Base-by-base conservation (phyloP, 2,113 vertebrate species). In the Mandrillus leucophaeus region DNA sequence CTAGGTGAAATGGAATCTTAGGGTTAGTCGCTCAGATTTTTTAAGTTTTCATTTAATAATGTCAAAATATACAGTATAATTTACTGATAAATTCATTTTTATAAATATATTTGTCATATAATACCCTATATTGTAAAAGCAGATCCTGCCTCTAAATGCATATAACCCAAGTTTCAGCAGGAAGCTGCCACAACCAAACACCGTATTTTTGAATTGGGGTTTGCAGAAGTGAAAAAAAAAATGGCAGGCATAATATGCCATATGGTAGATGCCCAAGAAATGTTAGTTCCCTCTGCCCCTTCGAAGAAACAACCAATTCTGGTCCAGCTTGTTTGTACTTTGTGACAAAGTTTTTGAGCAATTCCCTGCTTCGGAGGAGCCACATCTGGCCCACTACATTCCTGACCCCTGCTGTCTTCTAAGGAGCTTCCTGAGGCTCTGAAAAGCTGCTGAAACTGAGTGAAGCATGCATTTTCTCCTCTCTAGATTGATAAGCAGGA, bases 31-130 rank as follows among this genome's bases (percentile, higher is more conserved):
- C 76, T 76, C 50, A 23, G 23, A 88, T 85, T 64, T 93, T 83
- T 25, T 17, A 92, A 84, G 70, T 52, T 90, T 70, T 9, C 16
- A 64, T 79, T 87, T 92, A 68, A 80, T 68, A 80, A 20, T 11
- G 40, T 88, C 30, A 88, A 88, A 96, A 82, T 43, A 3, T 32
- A 20, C 38, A 78, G 38, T 25, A 45, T 52, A 90, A 61, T 48
- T 84, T 55, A 85, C 12, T 17, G 14, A 76, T 81, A 68, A 64
- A 95, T 97, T 92, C 13, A 84, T 72, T 96, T 87, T 83, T 73
- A 70, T 22, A 87, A 48, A 66, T 7, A 22, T 13, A 45, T 40
- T 83, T 64, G 88, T 73, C 84, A 75, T 38, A 43, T 61, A 78
- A 30, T 22, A 8, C 6, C 32, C 20, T 88, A 20, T 32, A 17